Conservation (phyloP, 2,113 vertebrate species). For the Vulpes ferrilata region DNA sequence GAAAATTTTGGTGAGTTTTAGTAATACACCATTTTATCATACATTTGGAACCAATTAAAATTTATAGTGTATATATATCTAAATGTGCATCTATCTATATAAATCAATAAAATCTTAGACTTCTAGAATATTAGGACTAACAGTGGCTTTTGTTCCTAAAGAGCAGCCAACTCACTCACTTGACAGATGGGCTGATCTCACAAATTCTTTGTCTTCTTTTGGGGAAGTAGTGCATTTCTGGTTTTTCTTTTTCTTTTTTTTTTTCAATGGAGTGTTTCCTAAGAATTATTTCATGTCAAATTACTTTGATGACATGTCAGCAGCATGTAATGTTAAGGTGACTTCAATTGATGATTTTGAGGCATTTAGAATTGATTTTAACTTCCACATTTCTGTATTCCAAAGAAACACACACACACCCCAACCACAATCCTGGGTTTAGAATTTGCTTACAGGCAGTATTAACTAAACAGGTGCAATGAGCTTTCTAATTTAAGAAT, state of each 20-base stretch:
- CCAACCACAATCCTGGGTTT: neutral
- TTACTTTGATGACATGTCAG: neutral
- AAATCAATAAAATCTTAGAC: neutral
- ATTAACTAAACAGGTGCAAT: neutral
- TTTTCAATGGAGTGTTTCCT: neutral
- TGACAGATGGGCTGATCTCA: neutral
- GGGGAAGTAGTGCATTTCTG: neutral
- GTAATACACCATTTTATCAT: neutral
- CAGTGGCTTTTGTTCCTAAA: neutral
- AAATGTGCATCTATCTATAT: neutral
- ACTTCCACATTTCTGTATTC: constrained; percentile 42
- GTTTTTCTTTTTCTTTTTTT: neutral
- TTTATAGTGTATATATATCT: neutral
- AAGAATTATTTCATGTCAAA: neutral
- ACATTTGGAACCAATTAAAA: neutral
- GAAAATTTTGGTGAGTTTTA: neutral
- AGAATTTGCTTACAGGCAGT: neutral
- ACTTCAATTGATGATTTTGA: neutral
- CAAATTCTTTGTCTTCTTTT: constrained; percentile 2
- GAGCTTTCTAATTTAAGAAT: neutral
- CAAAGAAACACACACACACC: neutral
- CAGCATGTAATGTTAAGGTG: neutral
- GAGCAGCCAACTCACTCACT: neutral
- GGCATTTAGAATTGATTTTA: constrained; percentile 22
- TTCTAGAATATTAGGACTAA: neutral